Conservation (phyloP, 2,797 vertebrate species). For the Tangara arthus region DNA sequence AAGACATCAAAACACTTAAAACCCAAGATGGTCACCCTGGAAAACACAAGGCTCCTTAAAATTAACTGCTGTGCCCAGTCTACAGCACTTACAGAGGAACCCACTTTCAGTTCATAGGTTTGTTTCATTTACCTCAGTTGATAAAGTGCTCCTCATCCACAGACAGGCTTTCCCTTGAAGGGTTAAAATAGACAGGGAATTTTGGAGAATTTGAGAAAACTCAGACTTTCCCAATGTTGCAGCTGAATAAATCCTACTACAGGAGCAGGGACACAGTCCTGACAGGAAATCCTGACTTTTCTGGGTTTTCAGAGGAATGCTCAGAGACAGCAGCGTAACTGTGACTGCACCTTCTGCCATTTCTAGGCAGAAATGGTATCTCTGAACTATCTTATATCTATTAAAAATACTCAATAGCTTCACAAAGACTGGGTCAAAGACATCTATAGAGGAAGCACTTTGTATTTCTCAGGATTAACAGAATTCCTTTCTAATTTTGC, state of each 20-base stretch:
- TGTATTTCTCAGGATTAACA: neutral
- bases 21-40: neutral
- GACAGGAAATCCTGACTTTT: neutral
- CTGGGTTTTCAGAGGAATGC: neutral
- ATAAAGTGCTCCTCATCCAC: neutral
- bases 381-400: neutral
- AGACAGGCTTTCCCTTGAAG: neutral
- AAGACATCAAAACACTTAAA: neutral
- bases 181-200: neutral
- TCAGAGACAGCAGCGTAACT: rapidly evolving
- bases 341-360: neutral
- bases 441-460: neutral
- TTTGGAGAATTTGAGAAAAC: neutral
- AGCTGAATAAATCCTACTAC: neutral
- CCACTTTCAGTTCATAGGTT: rapidly evolving
- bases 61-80: neutral
- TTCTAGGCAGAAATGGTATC: neutral
- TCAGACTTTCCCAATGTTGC: neutral
- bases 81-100: neutral
- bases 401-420: neutral
- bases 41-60: neutral
- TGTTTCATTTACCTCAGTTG: neutral
- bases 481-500: neutral
- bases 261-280: neutral
- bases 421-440: neutral